Conservation (phyloP, 2,113 vertebrate species). For the Mormyrus iriodes region DNA sequence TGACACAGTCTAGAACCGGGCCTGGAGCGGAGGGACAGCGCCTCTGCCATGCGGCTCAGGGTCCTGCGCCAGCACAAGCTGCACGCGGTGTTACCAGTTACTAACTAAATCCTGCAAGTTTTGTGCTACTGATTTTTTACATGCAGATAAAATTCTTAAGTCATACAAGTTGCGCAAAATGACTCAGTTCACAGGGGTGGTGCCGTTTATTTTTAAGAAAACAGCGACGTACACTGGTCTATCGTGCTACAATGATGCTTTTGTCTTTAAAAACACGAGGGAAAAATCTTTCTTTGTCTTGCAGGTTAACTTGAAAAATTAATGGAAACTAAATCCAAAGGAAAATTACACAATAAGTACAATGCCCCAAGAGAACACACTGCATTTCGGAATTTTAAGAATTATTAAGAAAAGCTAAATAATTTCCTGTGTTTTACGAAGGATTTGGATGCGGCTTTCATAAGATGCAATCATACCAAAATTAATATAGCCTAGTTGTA, state of each 20-base stretch:
- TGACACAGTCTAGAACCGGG: too few species aligned
- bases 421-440: not conserved
- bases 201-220: not conserved
- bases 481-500: not conserved
- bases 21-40: not conserved
- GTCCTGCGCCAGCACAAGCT: not conserved
- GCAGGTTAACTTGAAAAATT: not conserved
- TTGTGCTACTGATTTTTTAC: not conserved
- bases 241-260: not conserved
- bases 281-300: not conserved
- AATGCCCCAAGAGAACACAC: not conserved
- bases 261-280: not conserved
- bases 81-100: not conserved
- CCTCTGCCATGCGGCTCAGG: not conserved
- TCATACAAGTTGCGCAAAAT: conserved; percentile 5
- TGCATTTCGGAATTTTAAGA: not conserved
- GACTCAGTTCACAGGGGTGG: conserved; percentile 2
- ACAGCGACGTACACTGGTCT: not conserved
- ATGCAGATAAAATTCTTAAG: not conserved
- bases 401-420: not conserved
- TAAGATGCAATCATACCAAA: not conserved
- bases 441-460: not conserved
- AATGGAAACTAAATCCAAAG: not conserved
- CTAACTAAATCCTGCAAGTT: not conserved
- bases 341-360: not conserved